Percentiles rank a stretch among this genome's conserved stretches.
These are phyloP conservation scores for Trichogramma evanescens DNA, from an alignment of 2,888 invertebrate genomes.

Conservation along the genomic window DNA sequence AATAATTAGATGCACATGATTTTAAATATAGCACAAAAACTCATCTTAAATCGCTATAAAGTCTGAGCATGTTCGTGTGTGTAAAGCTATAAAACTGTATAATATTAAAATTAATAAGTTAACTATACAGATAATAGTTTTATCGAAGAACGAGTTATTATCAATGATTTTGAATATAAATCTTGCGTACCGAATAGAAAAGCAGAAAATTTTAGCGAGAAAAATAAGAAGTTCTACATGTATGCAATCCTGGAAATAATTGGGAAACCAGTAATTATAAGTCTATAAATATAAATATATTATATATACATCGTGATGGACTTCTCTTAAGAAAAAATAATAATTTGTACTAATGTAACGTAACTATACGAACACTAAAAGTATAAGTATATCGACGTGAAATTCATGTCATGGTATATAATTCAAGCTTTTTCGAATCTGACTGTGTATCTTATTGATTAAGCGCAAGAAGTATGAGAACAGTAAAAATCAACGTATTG, in stretches of 20 bases:
- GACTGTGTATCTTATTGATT: constrained; percentile 13
- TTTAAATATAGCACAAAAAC: constrained; percentile 44
- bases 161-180: too few relatives aligned
- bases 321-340: constrained; percentile 8
- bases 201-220: too few relatives aligned
- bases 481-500: neutral
- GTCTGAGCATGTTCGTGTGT: too few relatives aligned
- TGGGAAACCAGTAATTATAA: too few relatives aligned
- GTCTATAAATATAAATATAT: constrained; percentile 6
- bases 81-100: too few relatives aligned
- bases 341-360: constrained; percentile 18
- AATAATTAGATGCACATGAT: constrained; percentile 40
- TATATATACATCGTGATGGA: constrained; percentile 1
- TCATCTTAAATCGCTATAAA: too few relatives aligned
- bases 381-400: constrained; percentile 13
- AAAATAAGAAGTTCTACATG: too few relatives aligned
- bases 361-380: neutral
- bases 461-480: neutral
- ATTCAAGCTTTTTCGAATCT: constrained; percentile 14
- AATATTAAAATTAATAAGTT: too few relatives aligned
- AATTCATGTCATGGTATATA: constrained; percentile 9
- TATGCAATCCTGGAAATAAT: too few relatives aligned
- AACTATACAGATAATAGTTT: too few relatives aligned
- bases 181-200: too few relatives aligned
- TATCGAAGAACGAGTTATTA: too few relatives aligned